Conservation (phyloP, 2,888 invertebrate species). For the Orthosia incerta region DNA sequence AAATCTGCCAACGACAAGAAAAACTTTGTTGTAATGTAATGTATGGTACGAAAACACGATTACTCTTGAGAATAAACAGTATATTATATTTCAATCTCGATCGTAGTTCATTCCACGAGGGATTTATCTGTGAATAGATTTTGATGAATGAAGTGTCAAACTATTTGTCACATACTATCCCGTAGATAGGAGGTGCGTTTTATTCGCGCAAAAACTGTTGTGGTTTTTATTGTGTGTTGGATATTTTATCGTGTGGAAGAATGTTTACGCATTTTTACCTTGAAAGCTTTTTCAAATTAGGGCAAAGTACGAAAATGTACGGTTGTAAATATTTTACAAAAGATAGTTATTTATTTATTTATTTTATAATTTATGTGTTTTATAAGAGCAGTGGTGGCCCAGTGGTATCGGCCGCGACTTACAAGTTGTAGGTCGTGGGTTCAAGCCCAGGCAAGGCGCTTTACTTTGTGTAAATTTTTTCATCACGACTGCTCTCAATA, state of each 20-base stretch:
- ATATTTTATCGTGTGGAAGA: constrained; percentile 24
- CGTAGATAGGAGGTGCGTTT: constrained; percentile 30
- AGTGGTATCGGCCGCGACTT: too few relatives aligned
- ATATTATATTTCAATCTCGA: constrained; percentile 49
- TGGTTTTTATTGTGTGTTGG: constrained; percentile 26
- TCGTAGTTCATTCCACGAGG: constrained; percentile 36
- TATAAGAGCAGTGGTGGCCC: too few relatives aligned
- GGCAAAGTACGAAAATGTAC: too few relatives aligned
- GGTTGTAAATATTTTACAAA: too few relatives aligned
- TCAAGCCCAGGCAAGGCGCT: too few relatives aligned
- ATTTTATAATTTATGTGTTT: too few relatives aligned
- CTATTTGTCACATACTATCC: constrained; percentile 59
- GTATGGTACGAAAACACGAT: constrained; percentile 3
- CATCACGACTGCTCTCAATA: too few relatives aligned
- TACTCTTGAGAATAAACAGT: constrained; percentile 28
- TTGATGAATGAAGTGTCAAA: constrained; percentile 68
- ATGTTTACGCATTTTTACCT: constrained; percentile 15
- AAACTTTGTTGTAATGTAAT: constrained; percentile 11
- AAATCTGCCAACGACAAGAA: constrained; percentile 15
- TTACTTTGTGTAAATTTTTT: too few relatives aligned
- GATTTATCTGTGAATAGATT: constrained; percentile 60
- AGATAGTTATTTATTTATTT: too few relatives aligned
- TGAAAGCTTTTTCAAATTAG: constrained; percentile 22
- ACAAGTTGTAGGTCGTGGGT: too few relatives aligned
- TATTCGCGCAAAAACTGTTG: constrained; percentile 32